Evolutionary conservation across 2,888 invertebrate genomes (phyloP), one percentile per base, ranked within the genome.

Genomic region (Merodon equestris): DNA sequence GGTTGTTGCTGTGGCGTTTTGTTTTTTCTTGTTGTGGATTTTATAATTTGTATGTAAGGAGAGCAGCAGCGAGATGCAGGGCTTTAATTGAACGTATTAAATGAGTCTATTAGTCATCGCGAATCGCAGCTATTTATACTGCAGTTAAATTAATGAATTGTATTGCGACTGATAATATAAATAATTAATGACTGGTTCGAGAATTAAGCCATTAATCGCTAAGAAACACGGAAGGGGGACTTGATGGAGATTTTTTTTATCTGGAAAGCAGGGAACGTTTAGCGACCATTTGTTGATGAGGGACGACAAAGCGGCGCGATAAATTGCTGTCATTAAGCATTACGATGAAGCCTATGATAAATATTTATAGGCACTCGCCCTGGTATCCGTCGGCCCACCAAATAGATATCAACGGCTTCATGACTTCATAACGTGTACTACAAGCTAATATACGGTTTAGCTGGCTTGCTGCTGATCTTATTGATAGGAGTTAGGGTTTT

Each of bases 61-160:
- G 79, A 68, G 58, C 73, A 73, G 51, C 36, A n/a, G n/a, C 27
- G 27, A 27, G 27, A 27, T 4, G 27, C 7, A 72, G 27, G 42
- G 50, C 74, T 79, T 79, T 79, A 79, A 74, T 79, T 79, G 79
- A 74, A 79, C 74, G 63, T 74, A 74, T 74, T 74, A 74, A 79
- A 74, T 79, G 73, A 70, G 74, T 79, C 79, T 79, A 79, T 79
- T 79, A 79, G 79, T 79, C 74, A 79, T 57, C 58, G 64, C 40
- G 5, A 44, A 66, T 45, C 54, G 63, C 15, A 58, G 64, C 64
- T 79, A 68, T 68, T 68, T 79, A 68, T 79, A 68, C 67, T 68
- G 27, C 7, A 57, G 63, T 73, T 27, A 68, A 68, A 74, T 79
- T 74, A 79, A 79, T 79, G 68, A 70, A 79, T 79, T 68, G 53